Percentiles rank a stretch among this genome's conserved stretches.
Evolutionary conservation across 2,797 vertebrate genomes (phyloP).

Genomic region (Antennarius maculatus): DNA sequence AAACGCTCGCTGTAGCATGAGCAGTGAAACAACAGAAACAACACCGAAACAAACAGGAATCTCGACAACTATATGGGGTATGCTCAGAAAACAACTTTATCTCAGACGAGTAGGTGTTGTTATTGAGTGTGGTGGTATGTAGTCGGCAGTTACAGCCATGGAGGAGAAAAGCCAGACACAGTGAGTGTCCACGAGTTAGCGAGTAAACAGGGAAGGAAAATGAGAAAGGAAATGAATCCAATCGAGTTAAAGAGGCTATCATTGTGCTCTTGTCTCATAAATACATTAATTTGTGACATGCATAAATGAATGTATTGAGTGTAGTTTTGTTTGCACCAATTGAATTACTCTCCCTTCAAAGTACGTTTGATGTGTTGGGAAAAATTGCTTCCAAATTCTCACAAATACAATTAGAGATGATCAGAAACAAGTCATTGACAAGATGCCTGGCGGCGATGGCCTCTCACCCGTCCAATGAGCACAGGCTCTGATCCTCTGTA

Average conservation of each 20-base stretch:
- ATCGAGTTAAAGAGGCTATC: slow-evolving; percentile 17
- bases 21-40: too few species aligned
- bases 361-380: neutral
- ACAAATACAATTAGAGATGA: slow-evolving; percentile 58
- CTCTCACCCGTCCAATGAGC: slow-evolving; percentile 91
- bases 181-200: neutral
- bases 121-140: neutral
- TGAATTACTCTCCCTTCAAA: slow-evolving; percentile 8
- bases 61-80: neutral
- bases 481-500: slow-evolving; percentile 91
- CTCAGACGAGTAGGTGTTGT: neutral
- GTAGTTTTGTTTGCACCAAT: slow-evolving; percentile 14
- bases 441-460: slow-evolving; percentile 7
- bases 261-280: neutral
- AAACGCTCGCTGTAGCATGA: neutral
- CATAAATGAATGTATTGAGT: slow-evolving; percentile 12
- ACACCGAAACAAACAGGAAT: neutral
- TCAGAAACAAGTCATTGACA: slow-evolving; percentile 48
- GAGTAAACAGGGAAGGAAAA: neutral
- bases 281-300: neutral
- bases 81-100: neutral
- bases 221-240: slow-evolving; percentile 8
- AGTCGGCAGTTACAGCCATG: neutral
- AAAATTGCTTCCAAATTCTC: neutral
- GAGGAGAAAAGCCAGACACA: neutral